Base-by-base conservation (phyloP, 2,797 vertebrate genomes). In the Nasua narica region DNA sequence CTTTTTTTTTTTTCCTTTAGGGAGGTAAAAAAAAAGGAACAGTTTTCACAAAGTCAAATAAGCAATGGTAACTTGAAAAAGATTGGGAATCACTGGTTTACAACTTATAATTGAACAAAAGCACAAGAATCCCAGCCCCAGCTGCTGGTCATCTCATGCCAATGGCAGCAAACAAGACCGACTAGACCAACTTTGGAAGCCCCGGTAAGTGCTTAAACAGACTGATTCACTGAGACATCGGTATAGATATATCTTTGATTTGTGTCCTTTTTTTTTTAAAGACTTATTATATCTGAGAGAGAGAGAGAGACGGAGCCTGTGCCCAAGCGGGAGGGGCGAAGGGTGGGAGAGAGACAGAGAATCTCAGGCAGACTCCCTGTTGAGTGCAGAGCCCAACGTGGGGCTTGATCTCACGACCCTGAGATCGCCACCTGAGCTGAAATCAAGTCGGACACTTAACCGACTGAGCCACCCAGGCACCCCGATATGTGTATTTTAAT, bases 1-100 rank as follows among this genome's bases (percentile, higher is more conserved):
- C 91, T 96, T 96, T 50, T 43, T 96, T 96, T 50, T 43, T 67
- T 95, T 95, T 95, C 65, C 54, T 84, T 95, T 85, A 72, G 72
- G 70, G 70, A 74, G 70, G 25, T 43, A 50, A 92, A 95, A 94
- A 95, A 89, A 92, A 95, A 95, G 83, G 87, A 97, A 90, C 74
- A 96, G 52, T 46, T 96, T 93, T 95, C 95, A 96, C 94, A 95
- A 96, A 95, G 91, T 88, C 96, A 96, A 97, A 93, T 94, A 96
- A 86, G 84, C 81, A 91, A 87, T 52, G 62, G 93, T 83, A 94
- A 92, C 93, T 54, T 95, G 67, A 87, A 97, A 92, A 97, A 52
- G 69, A 84, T 15, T 70, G 81, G 79, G 83, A 86, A 87, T 95
- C 94, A 93, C 91, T 90, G 83, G 85, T 93, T 88, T 89, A 96